These are phyloP conservation scores for Sphaerodactylus townsendi DNA, from an alignment of 2,113 vertebrate genomes.

Conservation along the genomic window DNA sequence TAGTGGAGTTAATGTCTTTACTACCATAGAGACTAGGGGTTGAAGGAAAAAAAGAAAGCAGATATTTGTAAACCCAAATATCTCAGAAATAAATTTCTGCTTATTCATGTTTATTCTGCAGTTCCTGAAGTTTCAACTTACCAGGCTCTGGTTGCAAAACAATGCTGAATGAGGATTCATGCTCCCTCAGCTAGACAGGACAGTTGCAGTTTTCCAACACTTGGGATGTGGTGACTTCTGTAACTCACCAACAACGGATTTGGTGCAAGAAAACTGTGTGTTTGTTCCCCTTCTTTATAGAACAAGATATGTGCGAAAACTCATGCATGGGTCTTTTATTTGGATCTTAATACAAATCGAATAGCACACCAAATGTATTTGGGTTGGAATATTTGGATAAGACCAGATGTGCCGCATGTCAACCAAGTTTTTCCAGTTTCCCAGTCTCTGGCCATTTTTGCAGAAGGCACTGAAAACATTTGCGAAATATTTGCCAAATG, in stretches of 20 bases:
- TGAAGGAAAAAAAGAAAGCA: too few species aligned
- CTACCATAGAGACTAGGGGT: not conserved
- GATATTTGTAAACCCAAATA: too few species aligned
- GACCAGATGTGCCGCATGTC: too few species aligned
- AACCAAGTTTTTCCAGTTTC: not conserved
- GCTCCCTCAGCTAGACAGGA: not conserved
- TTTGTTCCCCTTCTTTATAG: not conserved
- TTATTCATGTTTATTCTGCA: slow-evolving; percentile 5
- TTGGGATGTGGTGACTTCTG: not conserved
- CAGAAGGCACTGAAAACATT: too few species aligned
- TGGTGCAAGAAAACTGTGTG: not conserved
- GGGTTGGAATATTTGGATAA: not conserved
- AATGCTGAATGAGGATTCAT: too few species aligned
- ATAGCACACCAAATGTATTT: not conserved
- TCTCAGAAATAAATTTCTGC: not conserved
- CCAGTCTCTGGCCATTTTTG: not conserved
- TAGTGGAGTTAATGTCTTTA: not conserved
- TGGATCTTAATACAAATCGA: not conserved
- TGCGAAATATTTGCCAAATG: too few species aligned
- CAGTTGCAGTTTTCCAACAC: not conserved
- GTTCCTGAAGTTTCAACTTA: not conserved
- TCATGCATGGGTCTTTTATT: not conserved
- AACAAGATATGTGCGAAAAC: not conserved
- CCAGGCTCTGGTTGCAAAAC: too few species aligned
- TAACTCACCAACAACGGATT: not conserved